Base-by-base conservation (phyloP, 2,113 vertebrate species). In the Pseudolaguvia tuberculata region DNA sequence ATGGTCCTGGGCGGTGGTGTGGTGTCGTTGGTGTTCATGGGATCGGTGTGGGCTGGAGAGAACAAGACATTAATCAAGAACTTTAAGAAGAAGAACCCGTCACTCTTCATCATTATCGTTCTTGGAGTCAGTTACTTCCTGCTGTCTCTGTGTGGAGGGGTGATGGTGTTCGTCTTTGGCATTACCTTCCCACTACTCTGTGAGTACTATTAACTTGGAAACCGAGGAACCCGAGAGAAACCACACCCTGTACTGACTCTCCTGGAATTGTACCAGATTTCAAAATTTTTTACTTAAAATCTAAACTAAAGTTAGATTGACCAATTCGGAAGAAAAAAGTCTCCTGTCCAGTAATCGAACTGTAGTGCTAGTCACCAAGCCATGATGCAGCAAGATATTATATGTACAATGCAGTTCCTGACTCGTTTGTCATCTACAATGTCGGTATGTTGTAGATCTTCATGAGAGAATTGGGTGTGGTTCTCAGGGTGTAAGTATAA, bases 91-190 rank as follows among this genome's bases (percentile, higher is more conserved):
- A 94, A 92, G 82, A 94, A 96, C 79, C 96, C 97, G 21, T 90
- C 91, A 1, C 77, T 92, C 0, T 98, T 98, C 50, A 88, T 98
- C 2, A 47, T 94, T 61, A 87, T 80, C 45, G 90, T 99, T 65
- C 90, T 99, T 92, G 73, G 91, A 78, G 90, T 91, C 70, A 98
- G 96, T 85, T 98, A 97, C 88, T 93, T 98, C 80, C 77, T 98
- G 87, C 92, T 99, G 70, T 97, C 94, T 50, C 88, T 98, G 78
- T 94, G 92, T 17, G 97, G 95, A 9, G 95, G 95, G 0, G 94
- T 98, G 80, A 91, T 97, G 94, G 94, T 99, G 78, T 97, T 99
- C 80, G 89, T 98, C 83, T 96, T 98, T 27, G 96, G 97, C 62
- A 96, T 98, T 87, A 96, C 95, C 0, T 94, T 98, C 77, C 97